Base-by-base conservation (phyloP, 2,888 invertebrate species). In the Epirrhoe alternata region DNA sequence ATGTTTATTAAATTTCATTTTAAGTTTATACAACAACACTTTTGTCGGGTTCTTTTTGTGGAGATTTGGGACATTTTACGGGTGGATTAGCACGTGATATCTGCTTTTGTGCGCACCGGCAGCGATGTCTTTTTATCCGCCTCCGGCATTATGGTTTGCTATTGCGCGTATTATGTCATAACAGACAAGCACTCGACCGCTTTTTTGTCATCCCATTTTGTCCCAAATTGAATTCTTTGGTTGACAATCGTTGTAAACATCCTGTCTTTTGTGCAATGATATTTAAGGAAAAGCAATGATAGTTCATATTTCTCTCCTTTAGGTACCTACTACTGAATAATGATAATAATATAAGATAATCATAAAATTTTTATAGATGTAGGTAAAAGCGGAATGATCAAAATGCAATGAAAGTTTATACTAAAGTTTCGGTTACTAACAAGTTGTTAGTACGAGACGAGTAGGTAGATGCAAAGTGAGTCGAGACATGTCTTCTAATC, bases 1-100 rank as follows among this genome's bases (percentile, higher is more conserved):
- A 84, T 89, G 90, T 92, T 93, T 93, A 93, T 93, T 93, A 93
- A 93, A 93, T 90, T 93, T 93, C 90, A 93, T 93, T 93, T 93
- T 92, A 91, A 86, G 86, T 91, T 90, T 85, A 88, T 92, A 90
- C 90, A 90, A 92, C 92, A 92, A 92, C 93, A 92, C 92, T 93
- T 89, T 92, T 92, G 92, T 91, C 90, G 90, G 88, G 80, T 74
- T 80, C 83, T 90, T 92, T 92, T 92, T 92, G 86, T 90, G 72
- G 72, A 77, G 83, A 84, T 90, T 91, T 89, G 93, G 90, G 93
- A 94, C 93, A 93, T 92, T 93, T 93, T 91, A 89, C 93, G 92
- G 88, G 81, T 88, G 93, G 90, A 91, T 91, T 91, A 88, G 77
- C 81, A 77, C 75, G 85, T 87, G 90, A 91, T 87, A 86, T 87